Evolutionary conservation across 2,888 invertebrate genomes (phyloP).

Genomic region (Drosophila putrida): DNA sequence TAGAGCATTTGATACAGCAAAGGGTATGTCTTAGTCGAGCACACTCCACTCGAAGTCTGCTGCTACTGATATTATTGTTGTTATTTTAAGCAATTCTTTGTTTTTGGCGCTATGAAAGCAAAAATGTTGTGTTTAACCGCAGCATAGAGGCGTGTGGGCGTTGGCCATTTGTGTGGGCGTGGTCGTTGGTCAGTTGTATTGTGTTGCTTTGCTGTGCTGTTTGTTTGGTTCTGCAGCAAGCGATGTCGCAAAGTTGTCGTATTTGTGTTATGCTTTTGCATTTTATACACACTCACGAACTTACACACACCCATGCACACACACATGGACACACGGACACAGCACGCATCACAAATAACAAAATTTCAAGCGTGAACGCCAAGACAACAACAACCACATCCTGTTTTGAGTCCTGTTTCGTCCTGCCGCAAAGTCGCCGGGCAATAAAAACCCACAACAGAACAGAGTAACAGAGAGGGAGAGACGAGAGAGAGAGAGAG

Average conservation of each 20-base stretch:
- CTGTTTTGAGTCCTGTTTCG: constrained; percentile 49
- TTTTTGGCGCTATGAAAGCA: constrained; percentile 39
- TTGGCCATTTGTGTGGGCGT: background rate
- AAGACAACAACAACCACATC: constrained; percentile 36
- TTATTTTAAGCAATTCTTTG: constrained; percentile 44
- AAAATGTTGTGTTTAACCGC: constrained; percentile 45
- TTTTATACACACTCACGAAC: constrained; percentile 56
- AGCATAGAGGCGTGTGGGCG: constrained; percentile 12
- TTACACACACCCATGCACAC: constrained; percentile 3
- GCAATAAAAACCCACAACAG: constrained; percentile 71
- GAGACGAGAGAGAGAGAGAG: background rate
- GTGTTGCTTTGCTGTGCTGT: constrained; percentile 1
- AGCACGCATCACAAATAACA: constrained; percentile 48
- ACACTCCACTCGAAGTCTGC: background rate
- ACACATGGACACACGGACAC: constrained; percentile 18
- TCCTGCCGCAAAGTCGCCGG: constrained; percentile 48
- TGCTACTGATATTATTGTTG: constrained; percentile 20
- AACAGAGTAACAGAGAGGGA: constrained; percentile 26
- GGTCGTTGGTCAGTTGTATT: constrained; percentile 29
- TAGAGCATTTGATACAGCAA: no score
- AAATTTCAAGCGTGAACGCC: constrained; percentile 48
- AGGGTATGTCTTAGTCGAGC: background rate
- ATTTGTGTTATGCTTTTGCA: constrained; percentile 59
- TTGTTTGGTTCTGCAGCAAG: constrained; percentile 47
- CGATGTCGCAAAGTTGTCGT: constrained; percentile 42